phyloP scores from a whole-genome alignment of 2,797 vertebrate genomes.

The Decapterus maruadsi region DNA sequence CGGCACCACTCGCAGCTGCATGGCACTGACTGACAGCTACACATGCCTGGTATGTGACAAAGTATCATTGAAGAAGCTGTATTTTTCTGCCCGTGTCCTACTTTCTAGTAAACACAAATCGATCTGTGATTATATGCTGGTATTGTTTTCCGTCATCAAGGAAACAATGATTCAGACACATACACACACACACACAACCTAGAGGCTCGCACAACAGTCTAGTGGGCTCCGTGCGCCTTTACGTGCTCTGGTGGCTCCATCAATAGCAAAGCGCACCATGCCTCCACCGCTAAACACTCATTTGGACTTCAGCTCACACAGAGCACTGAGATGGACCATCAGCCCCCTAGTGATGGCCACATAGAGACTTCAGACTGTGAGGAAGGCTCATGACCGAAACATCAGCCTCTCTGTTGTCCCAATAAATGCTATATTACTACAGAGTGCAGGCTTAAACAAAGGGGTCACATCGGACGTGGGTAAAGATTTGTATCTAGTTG shows the following conservation, averaged over 20 bases:
- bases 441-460: not conserved
- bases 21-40: conserved; percentile 70
- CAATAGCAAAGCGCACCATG: conserved; percentile 48
- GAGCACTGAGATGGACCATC: conserved; percentile 54
- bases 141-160: conserved; percentile 56
- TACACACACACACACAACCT: conserved; percentile 18
- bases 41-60: conserved; percentile 45
- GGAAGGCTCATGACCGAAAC: conserved; percentile 39
- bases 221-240: conserved; percentile 29
- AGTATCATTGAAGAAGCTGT: conserved; percentile 58
- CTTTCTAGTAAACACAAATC: conserved; percentile 62
- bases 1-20: conserved; percentile 46
- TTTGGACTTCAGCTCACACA: conserved; percentile 54
- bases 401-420: conserved; percentile 37
- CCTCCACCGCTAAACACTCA: conserved; percentile 64
- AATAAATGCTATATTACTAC: conserved; percentile 3
- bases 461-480: not conserved
- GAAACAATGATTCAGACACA: conserved; percentile 47
- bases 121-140: conserved; percentile 52
- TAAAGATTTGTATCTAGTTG: not conserved
- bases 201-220: not conserved
- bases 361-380: conserved; percentile 24
- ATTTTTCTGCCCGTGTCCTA: conserved; percentile 51
- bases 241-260: conserved; percentile 48
- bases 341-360: conserved; percentile 46